Evolutionary conservation across 2,797 vertebrate species (phyloP), one percentile per base, ranked within the genome.

Genomic region (Botia kubotai): DNA sequence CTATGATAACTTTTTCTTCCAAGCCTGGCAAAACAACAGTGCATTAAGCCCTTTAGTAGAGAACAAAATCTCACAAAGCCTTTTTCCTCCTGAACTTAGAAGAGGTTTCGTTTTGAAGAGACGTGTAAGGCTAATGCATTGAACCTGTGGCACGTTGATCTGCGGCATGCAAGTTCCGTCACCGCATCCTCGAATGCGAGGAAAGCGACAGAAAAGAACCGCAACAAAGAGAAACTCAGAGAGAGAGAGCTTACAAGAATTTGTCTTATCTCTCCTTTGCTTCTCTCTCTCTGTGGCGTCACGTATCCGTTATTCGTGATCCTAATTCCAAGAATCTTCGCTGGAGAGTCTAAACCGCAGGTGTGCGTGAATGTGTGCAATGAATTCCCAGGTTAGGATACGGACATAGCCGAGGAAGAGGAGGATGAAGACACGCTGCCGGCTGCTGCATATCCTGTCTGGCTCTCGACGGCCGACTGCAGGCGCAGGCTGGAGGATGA

Each of bases 401-500:
- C 84, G 0, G 91, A 91, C 91, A 93, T 90, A 72, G 87, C 87
- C 0, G 91, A 92, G 12, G 87, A 89, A 6, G 83, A 86, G 26
- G 88, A 89, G 3, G 91, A 90, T 2, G 88, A 90, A 76, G 93
- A 84, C 62, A 92, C 81, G 1, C 80, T 83, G 6, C 89, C 91
- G 74, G 86, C 83, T 33, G 86, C 86, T 8, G 84, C 81, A 82
- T 91, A 93, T 26, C 83, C 78, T 6, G 88, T 75, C 3, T 91
- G 92, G 76, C 84, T 73, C 1, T 93, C 93, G 3, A 85, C 6
- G 55, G 85, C 1, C 86, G 89, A 21, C 86, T 88, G 86, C 65
- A 87, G 76, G 55, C 83, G 21, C 14, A 83, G 80, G 12, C 91
- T 87, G 12, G 92, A 91, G 2, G 87, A 80, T 21, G 84, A 93